Evolutionary conservation across 2,113 vertebrate genomes (phyloP).

Genomic region (Oenanthe oenanthe): DNA sequence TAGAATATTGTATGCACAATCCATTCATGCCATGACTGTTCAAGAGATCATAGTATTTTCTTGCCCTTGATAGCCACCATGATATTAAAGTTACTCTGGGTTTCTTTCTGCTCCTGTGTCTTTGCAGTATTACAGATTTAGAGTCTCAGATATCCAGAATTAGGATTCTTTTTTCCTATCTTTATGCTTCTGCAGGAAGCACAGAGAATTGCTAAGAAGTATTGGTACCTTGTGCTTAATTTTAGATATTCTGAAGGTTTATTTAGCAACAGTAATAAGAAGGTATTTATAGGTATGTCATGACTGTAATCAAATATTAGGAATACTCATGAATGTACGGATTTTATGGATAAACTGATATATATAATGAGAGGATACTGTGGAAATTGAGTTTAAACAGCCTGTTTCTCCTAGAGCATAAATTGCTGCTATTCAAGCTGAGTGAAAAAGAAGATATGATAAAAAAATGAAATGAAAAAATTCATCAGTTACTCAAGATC

Average conservation of each 20-base stretch:
- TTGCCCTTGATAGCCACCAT: background rate
- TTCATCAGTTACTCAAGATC: background rate
- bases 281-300: background rate
- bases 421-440: background rate
- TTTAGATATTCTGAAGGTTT: background rate
- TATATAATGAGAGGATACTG: background rate
- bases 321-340: background rate
- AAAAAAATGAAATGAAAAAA: background rate
- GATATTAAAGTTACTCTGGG: background rate
- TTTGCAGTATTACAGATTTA: background rate
- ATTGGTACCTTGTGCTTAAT: background rate
- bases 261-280: background rate
- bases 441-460: background rate
- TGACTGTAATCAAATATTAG: background rate
- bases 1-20: background rate
- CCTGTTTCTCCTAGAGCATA: background rate
- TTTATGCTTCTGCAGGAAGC: background rate
- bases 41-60: background rate
- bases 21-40: background rate
- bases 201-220: background rate
- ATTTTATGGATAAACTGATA: background rate
- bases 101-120: background rate
- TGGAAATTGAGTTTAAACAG: background rate
- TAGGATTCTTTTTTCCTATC: background rate
- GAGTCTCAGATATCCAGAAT: background rate